Percentiles rank a stretch among this genome's conserved stretches.
These are phyloP conservation scores for Holacanthus passer DNA, from an alignment of 2,113 vertebrate species.

Conservation along the genomic window DNA sequence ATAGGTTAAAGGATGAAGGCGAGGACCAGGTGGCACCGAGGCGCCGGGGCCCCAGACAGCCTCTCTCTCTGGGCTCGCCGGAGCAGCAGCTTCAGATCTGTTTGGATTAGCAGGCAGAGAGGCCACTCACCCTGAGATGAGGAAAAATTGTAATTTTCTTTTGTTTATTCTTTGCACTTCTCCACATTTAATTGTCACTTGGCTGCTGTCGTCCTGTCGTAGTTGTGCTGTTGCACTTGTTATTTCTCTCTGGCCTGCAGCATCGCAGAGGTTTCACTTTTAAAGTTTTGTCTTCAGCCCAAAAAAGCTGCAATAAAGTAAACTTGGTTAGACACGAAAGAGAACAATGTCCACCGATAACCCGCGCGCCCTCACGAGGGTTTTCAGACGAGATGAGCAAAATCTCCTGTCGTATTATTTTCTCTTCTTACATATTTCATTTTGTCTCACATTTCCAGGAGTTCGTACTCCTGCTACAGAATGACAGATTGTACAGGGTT, in stretches of 20 bases:
- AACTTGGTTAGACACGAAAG: not conserved
- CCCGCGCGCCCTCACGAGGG: not conserved
- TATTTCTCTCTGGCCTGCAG: conserved; percentile 16
- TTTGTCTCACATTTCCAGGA: conserved; percentile 30
- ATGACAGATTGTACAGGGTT: conserved; percentile 47
- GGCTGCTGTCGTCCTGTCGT: not conserved
- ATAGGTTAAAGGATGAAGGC: conserved; percentile 61
- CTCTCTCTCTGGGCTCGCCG: not conserved
- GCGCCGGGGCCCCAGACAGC: conserved; percentile 17
- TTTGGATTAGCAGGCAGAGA: conserved; percentile 43
- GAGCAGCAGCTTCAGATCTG: conserved; percentile 27
- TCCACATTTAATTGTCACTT: conserved; percentile 7
- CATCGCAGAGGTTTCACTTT: not conserved
- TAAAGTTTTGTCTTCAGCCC: conserved; percentile 20
- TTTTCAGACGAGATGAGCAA: conserved; percentile 41
- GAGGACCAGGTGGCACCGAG: conserved; percentile 59
- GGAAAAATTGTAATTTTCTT: not conserved
- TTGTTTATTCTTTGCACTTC: not conserved
- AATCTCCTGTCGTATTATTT: conserved; percentile 49
- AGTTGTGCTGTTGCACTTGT: not conserved
- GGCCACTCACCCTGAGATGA: conserved; percentile 14
- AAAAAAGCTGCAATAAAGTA: no score
- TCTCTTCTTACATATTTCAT: conserved; percentile 54
- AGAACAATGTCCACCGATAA: conserved; percentile 14
- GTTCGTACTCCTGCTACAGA: conserved; percentile 53